A percentile compares a stretch with the other conserved stretches of the same genome.
Evolutionary conservation across 2,113 vertebrate species (phyloP).

Genomic region (Podarcis muralis): DNA sequence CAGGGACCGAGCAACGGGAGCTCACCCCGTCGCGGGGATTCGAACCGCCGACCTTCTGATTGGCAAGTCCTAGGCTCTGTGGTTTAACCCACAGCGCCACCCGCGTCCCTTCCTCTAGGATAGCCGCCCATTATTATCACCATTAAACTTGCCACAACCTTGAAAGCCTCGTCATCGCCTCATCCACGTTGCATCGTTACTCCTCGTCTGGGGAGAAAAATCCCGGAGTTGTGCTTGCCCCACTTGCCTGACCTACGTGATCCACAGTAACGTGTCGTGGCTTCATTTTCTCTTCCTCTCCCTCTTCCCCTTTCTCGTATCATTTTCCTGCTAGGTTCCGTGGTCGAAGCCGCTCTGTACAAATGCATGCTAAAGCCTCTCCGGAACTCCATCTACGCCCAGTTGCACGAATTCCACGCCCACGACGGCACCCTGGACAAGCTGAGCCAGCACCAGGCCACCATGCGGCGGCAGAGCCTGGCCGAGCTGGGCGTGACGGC

Average conservation of each 20-base stretch:
- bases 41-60: too few species aligned
- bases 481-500: slow-evolving; percentile 68
- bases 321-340: slow-evolving; percentile 63
- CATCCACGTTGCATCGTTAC: too few species aligned
- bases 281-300: neutral
- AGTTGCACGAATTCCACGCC: slow-evolving; percentile 69
- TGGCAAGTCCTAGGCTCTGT: too few species aligned
- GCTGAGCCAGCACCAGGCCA: slow-evolving; percentile 61
- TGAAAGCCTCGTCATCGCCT: too few species aligned
- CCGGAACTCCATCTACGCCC: slow-evolving; percentile 75
- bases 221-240: too few species aligned
- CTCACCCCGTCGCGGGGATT: too few species aligned
- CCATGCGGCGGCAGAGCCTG: slow-evolving; percentile 71
- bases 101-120: too few species aligned
- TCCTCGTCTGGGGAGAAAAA: accelerated
- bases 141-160: too few species aligned
- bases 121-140: too few species aligned
- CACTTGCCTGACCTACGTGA: too few species aligned
- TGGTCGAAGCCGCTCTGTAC: slow-evolving; percentile 83
- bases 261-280: neutral
- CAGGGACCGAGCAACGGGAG: too few species aligned
- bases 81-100: too few species aligned
- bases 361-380: slow-evolving; percentile 85
- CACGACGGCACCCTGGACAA: slow-evolving; percentile 67
- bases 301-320: neutral